These are phyloP conservation scores for Priapulus caudatus DNA, from an alignment of 2,888 invertebrate species.

Conservation along the genomic window DNA sequence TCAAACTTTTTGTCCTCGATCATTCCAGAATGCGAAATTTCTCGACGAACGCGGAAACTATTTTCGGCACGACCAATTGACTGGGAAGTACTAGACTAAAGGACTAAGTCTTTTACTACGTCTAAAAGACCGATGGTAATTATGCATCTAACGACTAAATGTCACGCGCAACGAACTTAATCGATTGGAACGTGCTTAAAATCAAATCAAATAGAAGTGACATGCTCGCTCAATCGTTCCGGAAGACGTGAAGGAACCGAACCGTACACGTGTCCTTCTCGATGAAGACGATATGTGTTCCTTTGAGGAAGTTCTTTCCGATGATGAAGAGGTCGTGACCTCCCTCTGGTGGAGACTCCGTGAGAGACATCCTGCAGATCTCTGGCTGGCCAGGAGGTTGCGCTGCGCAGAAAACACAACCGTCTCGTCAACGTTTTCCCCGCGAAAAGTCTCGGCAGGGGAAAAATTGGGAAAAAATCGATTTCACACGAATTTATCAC, in stretches of 20 bases:
- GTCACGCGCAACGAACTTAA: too few species aligned
- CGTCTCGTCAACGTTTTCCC: not conserved
- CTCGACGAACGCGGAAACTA: too few species aligned
- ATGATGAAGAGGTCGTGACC: slow-evolving; percentile 40
- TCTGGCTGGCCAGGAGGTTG: slow-evolving; percentile 42
- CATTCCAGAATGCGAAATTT: too few species aligned
- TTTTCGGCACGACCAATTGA: too few species aligned
- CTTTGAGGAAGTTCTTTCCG: slow-evolving; percentile 41
- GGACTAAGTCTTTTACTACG: slow-evolving; percentile 18
- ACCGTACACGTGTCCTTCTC: too few species aligned
- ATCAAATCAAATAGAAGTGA: too few species aligned
- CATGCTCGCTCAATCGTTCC: too few species aligned
- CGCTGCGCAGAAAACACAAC: slow-evolving; percentile 29
- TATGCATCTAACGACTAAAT: too few species aligned
- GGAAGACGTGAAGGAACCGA: too few species aligned
- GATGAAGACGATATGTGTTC: slow-evolving; percentile 37
- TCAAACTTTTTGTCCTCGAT: too few species aligned
- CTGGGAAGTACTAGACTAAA: slow-evolving; percentile 1
- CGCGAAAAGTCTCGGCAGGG: slow-evolving; percentile 4
- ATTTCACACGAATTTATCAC: not conserved
- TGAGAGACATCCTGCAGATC: slow-evolving; percentile 37
- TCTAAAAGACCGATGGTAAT: too few species aligned
- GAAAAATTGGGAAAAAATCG: not conserved
- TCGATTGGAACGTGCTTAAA: too few species aligned
- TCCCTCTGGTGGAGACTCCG: slow-evolving; percentile 28